Evolutionary conservation across 2,113 vertebrate genomes (phyloP), one percentile per base, ranked within the genome.

Genomic region (Chrysemys picta): DNA sequence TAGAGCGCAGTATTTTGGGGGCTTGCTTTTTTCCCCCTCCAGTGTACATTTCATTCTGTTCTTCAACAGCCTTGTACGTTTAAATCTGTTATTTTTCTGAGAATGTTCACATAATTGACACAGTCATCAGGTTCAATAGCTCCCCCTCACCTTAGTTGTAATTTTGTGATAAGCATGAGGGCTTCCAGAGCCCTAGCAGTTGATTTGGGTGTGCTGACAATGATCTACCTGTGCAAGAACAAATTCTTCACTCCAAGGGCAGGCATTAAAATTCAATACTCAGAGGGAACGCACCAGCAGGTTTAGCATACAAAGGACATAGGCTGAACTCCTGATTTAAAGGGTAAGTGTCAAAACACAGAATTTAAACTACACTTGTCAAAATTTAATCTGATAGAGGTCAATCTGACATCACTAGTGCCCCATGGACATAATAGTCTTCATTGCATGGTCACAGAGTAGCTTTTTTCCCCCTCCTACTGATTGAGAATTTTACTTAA

Each of bases 311-410:
- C 87, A 93, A 96, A 93, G 57, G 65, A 82, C 65, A 79, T 14
- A 35, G 13, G 10, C 53, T 88, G 3, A 82, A 22, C 85, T 80
- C 29, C 24, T 87, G 49, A 42, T 93, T 96, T 92, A 94, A 95
- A 85, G 19, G 80, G 75, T 87, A 3, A 86, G 80, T 81, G 59
- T 93, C 24, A 84, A 89, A 94, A 79, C 31, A 79, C 82, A 78
- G 79, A 47, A 89, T 84, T 95, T 96, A 96, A 96, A 81, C 82
- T 21, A 84, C 85, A 69, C 72, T 93, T 85, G 31, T 84, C 86
- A 93, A 82, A 94, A 84, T 47, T 80, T 35, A 91, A 4, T 85
- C 59, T 81, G 57, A 95, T 22, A 94, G 85, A 93, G 92, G 89
- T 91, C 57, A 38, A 56, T 5, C 29, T 90, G 76, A 69, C 65